phyloP scores from a whole-genome alignment of 2,888 invertebrate genomes.

The Agonopterix subpropinquella region DNA sequence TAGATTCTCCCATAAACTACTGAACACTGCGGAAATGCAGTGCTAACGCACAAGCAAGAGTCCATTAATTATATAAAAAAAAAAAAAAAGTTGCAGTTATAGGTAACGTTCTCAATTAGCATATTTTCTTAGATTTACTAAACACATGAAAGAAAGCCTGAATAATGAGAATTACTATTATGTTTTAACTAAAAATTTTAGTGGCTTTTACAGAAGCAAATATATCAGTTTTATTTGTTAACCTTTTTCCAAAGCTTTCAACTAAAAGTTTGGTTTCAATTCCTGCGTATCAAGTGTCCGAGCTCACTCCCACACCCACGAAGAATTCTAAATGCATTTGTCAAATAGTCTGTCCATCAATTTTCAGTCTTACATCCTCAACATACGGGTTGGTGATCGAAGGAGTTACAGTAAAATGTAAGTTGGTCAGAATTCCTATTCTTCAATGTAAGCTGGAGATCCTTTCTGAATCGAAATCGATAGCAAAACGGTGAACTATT shows the following conservation, averaged over 20 bases:
- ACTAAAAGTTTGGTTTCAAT: conserved; percentile 34
- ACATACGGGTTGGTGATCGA: conserved; percentile 2
- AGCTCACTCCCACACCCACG: conserved; percentile 38
- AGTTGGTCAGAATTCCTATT: conserved; percentile 21
- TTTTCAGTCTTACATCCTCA: conserved; percentile 9
- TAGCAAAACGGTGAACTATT: conserved; percentile 32
- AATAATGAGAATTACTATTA: no score
- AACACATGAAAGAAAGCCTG: no score
- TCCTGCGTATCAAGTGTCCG: conserved; percentile 50
- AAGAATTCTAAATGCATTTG: background rate
- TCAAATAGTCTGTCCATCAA: background rate
- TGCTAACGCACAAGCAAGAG: no score
- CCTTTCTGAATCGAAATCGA: conserved; percentile 31
- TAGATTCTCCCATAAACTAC: no score
- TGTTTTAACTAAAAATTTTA: no score
- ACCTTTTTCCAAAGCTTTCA: conserved; percentile 35
- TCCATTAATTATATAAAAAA: no score
- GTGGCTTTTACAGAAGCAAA: background rate
- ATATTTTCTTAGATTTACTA: no score
- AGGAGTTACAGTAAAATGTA: background rate
- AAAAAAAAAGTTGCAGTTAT: no score
- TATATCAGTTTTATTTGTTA: conserved; percentile 32
- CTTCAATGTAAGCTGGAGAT: conserved; percentile 12
- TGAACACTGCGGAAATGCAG: no score
- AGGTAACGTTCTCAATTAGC: no score